Percentiles rank a stretch among this genome's conserved stretches.
Conservation (phyloP, 2,113 vertebrate genomes). For the Loxodonta africana region DNA sequence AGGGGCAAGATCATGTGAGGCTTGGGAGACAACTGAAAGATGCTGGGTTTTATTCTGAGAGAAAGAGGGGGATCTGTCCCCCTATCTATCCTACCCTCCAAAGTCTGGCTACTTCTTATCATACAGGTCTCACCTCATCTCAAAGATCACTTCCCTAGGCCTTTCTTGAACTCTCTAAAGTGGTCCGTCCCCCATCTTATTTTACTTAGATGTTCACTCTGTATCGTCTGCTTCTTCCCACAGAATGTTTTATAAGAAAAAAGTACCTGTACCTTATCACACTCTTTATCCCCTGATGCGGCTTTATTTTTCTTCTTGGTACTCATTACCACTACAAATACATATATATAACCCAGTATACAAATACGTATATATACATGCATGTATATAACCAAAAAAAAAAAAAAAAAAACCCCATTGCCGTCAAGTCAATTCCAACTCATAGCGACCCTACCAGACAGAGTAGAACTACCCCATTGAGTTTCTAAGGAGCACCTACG, state of each 20-base stretch:
- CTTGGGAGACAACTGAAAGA: neutral
- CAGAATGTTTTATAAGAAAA: neutral
- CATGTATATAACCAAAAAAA: too few species aligned
- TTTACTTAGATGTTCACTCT: neutral
- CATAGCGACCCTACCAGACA: too few species aligned
- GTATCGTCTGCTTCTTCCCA: neutral
- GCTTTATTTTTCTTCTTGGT: neutral
- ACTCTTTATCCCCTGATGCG: neutral
- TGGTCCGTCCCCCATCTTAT: neutral
- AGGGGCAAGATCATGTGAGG: neutral
- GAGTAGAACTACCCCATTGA: too few species aligned
- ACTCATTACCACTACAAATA: neutral
- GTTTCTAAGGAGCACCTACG: too few species aligned
- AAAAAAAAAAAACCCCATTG: too few species aligned
- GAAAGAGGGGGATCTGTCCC: neutral
- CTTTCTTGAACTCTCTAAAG: neutral
- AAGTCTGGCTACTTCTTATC: neutral
- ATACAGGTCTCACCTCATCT: neutral
- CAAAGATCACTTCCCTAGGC: neutral
- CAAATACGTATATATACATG: too few species aligned
- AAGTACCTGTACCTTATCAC: neutral
- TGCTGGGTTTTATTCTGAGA: neutral
- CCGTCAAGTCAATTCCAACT: too few species aligned
- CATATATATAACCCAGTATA: neutral
- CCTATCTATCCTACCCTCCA: neutral